phyloP scores from a whole-genome alignment of 2,113 vertebrate genomes.

The Hemibagrus wyckioides region DNA sequence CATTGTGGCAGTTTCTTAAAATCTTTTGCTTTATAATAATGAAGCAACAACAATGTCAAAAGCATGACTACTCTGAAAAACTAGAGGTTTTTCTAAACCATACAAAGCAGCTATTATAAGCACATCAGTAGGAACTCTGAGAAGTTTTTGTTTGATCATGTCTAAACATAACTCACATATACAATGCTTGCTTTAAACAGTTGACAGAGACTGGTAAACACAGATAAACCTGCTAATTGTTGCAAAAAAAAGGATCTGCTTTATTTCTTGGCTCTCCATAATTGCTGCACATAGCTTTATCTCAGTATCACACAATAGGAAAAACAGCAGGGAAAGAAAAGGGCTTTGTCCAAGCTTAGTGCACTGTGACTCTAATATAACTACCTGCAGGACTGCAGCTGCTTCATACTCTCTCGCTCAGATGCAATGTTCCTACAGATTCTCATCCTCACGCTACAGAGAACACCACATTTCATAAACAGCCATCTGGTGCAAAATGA shows the following conservation, averaged over 20 bases:
- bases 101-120: not conserved
- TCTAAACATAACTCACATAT: not conserved
- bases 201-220: not conserved
- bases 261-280: no score
- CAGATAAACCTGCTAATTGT: not conserved
- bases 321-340: not conserved
- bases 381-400: conserved; percentile 40
- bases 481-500: conserved; percentile 20
- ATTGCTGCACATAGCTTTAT: not conserved
- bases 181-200: not conserved
- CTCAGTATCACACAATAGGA: not conserved
- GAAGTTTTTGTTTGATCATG: not conserved
- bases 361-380: conserved; percentile 26
- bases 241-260: not conserved
- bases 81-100: not conserved
- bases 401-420: conserved; percentile 40
- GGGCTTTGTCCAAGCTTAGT: not conserved
- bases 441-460: conserved; percentile 28
- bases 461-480: conserved; percentile 52
- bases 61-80: not conserved
- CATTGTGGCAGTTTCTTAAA: not conserved
- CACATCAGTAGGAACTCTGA: not conserved
- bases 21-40: not conserved
- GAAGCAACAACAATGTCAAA: not conserved
- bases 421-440: conserved; percentile 37